A percentile compares a stretch with the other conserved stretches of the same genome.
phyloP scores from a whole-genome alignment of 2,113 vertebrate species.

The Talpa occidentalis region DNA sequence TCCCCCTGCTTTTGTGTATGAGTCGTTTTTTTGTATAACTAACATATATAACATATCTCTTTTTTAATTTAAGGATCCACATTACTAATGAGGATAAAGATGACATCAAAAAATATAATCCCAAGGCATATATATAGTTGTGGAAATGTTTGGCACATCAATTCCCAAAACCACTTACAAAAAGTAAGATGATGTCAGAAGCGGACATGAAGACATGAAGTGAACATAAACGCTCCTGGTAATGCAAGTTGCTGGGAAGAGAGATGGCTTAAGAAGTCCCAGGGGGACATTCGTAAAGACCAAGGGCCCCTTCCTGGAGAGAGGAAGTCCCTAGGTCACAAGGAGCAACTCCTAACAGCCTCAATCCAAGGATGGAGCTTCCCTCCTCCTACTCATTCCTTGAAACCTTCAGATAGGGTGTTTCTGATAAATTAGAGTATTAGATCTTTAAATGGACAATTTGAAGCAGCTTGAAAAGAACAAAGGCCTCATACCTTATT shows the following conservation, averaged over 20 bases:
- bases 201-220: constrained; percentile 15
- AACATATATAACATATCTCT: neutral
- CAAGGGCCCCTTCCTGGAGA: neutral
- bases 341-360: neutral
- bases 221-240: neutral
- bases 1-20: neutral
- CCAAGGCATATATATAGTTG: no score
- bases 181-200: neutral
- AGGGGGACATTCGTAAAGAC: neutral
- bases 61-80: neutral
- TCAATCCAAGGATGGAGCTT: neutral
- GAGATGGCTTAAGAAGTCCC: neutral
- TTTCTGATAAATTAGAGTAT: neutral
- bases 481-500: neutral
- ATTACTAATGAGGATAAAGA: neutral
- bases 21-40: neutral
- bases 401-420: neutral
- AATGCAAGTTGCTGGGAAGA: neutral
- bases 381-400: neutral
- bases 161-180: no score
- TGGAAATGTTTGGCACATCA: no score
- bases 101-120: neutral
- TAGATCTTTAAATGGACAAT: neutral
- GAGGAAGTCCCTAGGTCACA: neutral
- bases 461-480: constrained; percentile 26